A percentile compares a stretch with the other conserved stretches of the same genome.
phyloP scores from a whole-genome alignment of 2,113 vertebrate species.

The Craseonycteris thonglongyai region DNA sequence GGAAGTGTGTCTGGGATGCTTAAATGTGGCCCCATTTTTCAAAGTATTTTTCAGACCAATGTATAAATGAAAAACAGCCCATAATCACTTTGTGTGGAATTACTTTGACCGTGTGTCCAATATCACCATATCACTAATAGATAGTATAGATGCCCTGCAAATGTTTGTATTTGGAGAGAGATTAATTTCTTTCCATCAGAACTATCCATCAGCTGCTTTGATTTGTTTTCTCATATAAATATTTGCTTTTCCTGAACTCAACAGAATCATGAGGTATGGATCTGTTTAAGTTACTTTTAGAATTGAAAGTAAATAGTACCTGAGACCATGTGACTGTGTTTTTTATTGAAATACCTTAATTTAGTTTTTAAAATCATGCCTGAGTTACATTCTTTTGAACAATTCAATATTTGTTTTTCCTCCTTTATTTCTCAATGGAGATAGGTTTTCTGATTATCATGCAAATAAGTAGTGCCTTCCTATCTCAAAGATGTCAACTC shows the following conservation, averaged over 20 bases:
- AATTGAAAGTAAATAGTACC: neutral
- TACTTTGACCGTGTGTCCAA: neutral
- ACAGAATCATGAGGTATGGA: neutral
- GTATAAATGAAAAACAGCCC: neutral
- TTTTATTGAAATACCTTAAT: constrained; percentile 8
- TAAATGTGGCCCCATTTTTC: neutral
- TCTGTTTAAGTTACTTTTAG: neutral
- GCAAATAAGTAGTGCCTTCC: neutral
- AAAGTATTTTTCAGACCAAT: neutral
- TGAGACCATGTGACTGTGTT: neutral
- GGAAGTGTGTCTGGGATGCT: neutral
- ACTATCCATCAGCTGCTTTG: neutral
- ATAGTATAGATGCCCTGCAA: neutral
- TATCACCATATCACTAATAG: neutral
- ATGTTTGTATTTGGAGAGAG: neutral
- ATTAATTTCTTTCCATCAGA: neutral
- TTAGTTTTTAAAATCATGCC: neutral
- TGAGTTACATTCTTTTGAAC: neutral
- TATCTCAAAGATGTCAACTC: neutral
- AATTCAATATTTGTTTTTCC: neutral
- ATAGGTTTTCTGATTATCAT: neutral
- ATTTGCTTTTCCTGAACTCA: constrained; percentile 4
- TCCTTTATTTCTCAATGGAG: neutral
- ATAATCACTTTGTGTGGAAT: neutral
- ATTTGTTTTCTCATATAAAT: neutral